Base-by-base conservation (phyloP, 2,888 invertebrate genomes). In the Aphidius colemani region DNA sequence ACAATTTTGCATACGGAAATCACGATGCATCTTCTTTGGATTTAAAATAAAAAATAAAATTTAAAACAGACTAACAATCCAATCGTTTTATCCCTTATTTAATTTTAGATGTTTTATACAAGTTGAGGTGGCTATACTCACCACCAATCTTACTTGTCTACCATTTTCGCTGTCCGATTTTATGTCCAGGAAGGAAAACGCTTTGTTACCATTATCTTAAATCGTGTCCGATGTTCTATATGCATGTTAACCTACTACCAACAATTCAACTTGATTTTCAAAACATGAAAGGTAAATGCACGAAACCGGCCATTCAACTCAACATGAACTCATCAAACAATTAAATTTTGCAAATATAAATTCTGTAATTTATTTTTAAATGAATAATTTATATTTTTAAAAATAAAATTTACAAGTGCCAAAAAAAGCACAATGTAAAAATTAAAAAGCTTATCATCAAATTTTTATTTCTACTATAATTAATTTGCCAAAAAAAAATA, bases 101-200 rank as follows among this genome's bases (percentile, higher is more conserved):
- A 30, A 30, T 30, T 30, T 30, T 30, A 30, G 3, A 30, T 30
- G 30, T 30, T 30, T 30, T 30, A 30, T 30, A 30, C 30, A 30
- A 30, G 18, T 18, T 18, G 18, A 18, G 40, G n/a, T 45, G 9
- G 49, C 43, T 6, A 40, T 45, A 46, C 58, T 2, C 43, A 43
- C 11, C 51, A 18, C 13, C n/a, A 58, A 58, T 57, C 30, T 56
- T 63, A 62, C 66, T 64, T 67, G 64, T 30, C 30, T 30, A 30
- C 3, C 30, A 65, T 61, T 63, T 60, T 13, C 40, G 13, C 44
- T 63, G 45, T 64, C 58, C 71, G 66, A 71, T 77, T 76, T 79
- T 81, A 78, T 81, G 81, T 81, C 76, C 81, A 79, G 82, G 82
- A 82, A 82, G 82, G 81, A 82, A 82, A 79, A 80, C 81, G 75